Evolutionary conservation across 2,113 vertebrate species (phyloP).

Genomic region (Spilogale gracilis): DNA sequence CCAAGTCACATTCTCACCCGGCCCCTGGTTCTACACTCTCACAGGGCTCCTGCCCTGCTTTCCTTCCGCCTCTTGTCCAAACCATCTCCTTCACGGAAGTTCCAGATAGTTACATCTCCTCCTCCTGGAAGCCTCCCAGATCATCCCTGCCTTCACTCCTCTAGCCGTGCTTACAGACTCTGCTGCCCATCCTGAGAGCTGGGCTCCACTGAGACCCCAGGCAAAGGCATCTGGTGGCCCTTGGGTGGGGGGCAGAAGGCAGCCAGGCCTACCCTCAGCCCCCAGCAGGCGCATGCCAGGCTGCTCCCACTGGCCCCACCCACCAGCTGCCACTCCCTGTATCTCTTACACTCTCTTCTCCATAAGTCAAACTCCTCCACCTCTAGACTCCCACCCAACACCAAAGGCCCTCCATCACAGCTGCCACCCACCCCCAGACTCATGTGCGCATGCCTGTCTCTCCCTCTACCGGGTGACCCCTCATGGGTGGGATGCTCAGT

Average conservation of each 20-base stretch:
- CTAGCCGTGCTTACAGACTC: neutral
- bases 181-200: neutral
- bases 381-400: neutral
- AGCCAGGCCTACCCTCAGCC: neutral
- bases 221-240: neutral
- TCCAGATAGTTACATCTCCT: neutral
- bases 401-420: neutral
- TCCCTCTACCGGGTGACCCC: neutral
- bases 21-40: neutral
- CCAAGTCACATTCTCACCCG: neutral
- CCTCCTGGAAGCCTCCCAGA: neutral
- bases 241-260: neutral
- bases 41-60: neutral
- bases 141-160: neutral
- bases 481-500: neutral
- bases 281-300: neutral
- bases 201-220: neutral
- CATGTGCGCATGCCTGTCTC: neutral
- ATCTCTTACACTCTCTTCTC: neutral
- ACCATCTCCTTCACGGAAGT: neutral
- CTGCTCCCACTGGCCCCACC: neutral
- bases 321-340: neutral
- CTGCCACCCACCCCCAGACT: too few relatives aligned
- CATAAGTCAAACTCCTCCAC: neutral
- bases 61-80: neutral